A percentile compares a stretch with the other conserved stretches of the same genome.
These are phyloP conservation scores for Carlito syrichta DNA, from an alignment of 2,113 vertebrate genomes.

Conservation along the genomic window DNA sequence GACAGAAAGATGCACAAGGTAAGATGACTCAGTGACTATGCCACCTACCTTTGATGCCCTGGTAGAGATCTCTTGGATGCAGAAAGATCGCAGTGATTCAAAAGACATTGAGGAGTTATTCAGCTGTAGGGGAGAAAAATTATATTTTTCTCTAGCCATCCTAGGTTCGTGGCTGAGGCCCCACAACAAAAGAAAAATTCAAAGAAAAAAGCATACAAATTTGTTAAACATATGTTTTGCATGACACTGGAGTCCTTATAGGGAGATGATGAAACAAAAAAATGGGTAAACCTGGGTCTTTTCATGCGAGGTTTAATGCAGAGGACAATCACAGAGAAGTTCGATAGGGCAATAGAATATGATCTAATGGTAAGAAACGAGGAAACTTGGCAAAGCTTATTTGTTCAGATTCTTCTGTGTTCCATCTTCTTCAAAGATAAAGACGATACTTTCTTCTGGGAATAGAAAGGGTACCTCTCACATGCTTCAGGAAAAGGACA, in stretches of 20 bases:
- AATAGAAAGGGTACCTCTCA: background rate
- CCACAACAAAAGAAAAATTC: background rate
- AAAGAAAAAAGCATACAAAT: background rate
- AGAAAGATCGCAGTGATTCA: background rate
- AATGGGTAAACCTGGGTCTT: background rate
- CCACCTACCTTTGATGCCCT: too few species aligned
- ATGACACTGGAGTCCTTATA: background rate
- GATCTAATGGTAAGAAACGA: background rate
- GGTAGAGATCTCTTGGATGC: background rate
- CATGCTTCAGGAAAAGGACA: too few species aligned
- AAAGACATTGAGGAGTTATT: background rate
- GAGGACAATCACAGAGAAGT: background rate
- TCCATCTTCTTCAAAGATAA: background rate
- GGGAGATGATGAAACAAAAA: background rate
- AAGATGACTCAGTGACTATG: background rate
- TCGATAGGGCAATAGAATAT: background rate
- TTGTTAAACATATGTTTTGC: background rate
- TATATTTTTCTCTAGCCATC: background rate
- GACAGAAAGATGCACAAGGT: background rate
- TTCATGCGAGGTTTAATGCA: background rate
- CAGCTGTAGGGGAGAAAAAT: background rate
- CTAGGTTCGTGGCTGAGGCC: background rate
- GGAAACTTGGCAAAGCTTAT: background rate
- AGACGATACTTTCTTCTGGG: background rate
- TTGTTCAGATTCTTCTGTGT: background rate